phyloP scores from a whole-genome alignment of 1,140 invertebrate species.

The Euwallacea similis region DNA sequence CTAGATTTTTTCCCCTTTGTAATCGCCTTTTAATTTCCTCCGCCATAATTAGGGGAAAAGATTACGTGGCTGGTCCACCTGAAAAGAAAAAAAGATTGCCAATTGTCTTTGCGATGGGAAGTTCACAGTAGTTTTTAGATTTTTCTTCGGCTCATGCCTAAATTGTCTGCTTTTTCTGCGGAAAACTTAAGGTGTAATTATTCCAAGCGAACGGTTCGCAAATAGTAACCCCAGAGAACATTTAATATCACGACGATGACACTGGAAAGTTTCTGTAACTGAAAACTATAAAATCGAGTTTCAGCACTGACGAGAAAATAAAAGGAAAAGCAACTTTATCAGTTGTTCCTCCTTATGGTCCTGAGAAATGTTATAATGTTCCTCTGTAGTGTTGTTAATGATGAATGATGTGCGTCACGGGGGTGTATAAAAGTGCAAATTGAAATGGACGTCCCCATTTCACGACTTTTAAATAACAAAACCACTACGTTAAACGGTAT shows the following conservation, averaged over 20 bases:
- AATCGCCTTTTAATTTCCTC: constrained; percentile 19
- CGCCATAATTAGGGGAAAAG: constrained; percentile 10
- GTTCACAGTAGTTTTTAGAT: too few relatives aligned
- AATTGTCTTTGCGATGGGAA: neutral
- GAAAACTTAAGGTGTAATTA: constrained; percentile 19
- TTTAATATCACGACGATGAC: constrained; percentile 37
- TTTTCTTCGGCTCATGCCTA: too few relatives aligned
- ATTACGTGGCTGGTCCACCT: constrained; percentile 4
- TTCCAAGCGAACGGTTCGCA: constrained; percentile 30
- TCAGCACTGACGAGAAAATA: constrained; percentile 32
- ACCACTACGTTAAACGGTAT: too few relatives aligned
- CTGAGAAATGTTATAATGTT: too few relatives aligned
- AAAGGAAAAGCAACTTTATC: constrained; percentile 28
- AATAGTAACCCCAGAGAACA: constrained; percentile 31
- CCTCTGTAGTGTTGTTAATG: too few relatives aligned
- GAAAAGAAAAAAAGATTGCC: neutral
- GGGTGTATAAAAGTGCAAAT: too few relatives aligned
- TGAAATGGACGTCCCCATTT: too few relatives aligned
- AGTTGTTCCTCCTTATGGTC: constrained; percentile 19
- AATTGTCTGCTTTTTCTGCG: too few relatives aligned
- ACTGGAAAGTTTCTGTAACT: constrained; percentile 37
- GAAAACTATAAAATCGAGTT: constrained; percentile 39
- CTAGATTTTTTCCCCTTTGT: constrained; percentile 18
- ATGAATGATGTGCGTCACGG: too few relatives aligned
- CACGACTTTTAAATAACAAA: too few relatives aligned